Base-by-base conservation (phyloP, 2,888 invertebrate genomes). In the Spodoptera picta region DNA sequence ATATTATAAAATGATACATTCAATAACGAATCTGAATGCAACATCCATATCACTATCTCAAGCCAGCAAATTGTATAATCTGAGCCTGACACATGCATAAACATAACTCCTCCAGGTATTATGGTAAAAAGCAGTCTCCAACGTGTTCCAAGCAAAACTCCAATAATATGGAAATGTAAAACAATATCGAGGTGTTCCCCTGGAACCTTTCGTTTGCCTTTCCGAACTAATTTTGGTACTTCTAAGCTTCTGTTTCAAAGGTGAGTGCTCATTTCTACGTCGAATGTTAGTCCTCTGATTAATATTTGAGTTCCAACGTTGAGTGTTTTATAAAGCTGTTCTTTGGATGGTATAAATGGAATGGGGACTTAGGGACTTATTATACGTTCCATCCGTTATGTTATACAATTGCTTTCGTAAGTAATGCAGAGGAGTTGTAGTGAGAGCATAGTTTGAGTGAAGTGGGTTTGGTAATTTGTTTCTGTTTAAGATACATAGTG, bases 101-200 rank as follows among this genome's bases (percentile, higher is more conserved):
- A 50, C 9, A 31, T 14, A 23, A 50, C 41, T 23, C 41, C 9
- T 23, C 23, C 9, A 51, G 54, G 3, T 44, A 52, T 60, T 54
- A 69, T 64, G 50, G 48, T 48, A 62, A 62, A 56, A 23, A 24
- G 43, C 11, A 5, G 42, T 43, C 23, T 19, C 49, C 41, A 42
- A 24, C 49, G 53, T 31, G 31, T 50, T 60, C 50, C 41, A 9
- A 56, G 54, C 41, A 59, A 41, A 65, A 61, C 49, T 45, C 69
- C 77, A 78, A 78, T 78, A 78, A 72, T 69, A 78, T 78, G 78
- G 62, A 66, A 78, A 78, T 78, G 24, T 10, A 4, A 57, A 47
- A 53, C 65, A 63, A 74, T 72, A 78, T 79, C 66, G 74, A 57
- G 61, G 57, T 71, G 77, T 69, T 60, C 57, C 52, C 23, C 7